Base-by-base conservation (phyloP, 2,113 vertebrate species). In the Brienomyrus longianalis region DNA sequence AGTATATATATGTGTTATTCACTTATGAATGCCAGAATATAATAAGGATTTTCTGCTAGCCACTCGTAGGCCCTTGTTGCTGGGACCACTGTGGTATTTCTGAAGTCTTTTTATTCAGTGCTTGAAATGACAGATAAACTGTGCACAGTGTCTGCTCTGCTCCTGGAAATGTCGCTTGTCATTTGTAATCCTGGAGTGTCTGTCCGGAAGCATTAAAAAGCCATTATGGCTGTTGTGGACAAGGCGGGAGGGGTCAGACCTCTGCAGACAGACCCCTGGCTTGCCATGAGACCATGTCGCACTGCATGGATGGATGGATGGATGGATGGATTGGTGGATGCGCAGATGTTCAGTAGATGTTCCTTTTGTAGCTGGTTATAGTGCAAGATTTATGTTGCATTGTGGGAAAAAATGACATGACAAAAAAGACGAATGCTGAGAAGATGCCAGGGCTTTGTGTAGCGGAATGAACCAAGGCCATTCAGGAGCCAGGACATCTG, bases 101-200 rank as follows among this genome's bases (percentile, higher is more conserved):
- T 90, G 93, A 94, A 90, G 91, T 91, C 92, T 95, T 95, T 94
- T 95, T 95, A 94, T 95, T 94, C 94, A 95, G 93, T 90, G 91
- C 91, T 95, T 95, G 95, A 95, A 95, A 95, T 95, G 95, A 96
- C 93, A 95, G 95, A 95, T 95, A 95, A 96, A 95, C 92, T 94
- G 93, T 94, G 95, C 92, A 93, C 31, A 93, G 93, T 92, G 95
- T 93, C 91, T 94, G 93, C 95, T 94, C 92, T 93, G 94, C 92
- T 91, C 92, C 92, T 94, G 94, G 92, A 95, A 95, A 95, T 95
- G 94, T 92, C 93, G 94, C 95, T 95, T 95, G 94, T 94, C 93
- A 95, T 96, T 96, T 96, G 95, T 94, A 95, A 94, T 94, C 86
- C 93, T 93, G 93, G 92, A 94, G 92, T 92, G 93, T 92, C 93